phyloP scores from a whole-genome alignment of 2,797 vertebrate genomes.

The Chlorospingus flavigularis region DNA sequence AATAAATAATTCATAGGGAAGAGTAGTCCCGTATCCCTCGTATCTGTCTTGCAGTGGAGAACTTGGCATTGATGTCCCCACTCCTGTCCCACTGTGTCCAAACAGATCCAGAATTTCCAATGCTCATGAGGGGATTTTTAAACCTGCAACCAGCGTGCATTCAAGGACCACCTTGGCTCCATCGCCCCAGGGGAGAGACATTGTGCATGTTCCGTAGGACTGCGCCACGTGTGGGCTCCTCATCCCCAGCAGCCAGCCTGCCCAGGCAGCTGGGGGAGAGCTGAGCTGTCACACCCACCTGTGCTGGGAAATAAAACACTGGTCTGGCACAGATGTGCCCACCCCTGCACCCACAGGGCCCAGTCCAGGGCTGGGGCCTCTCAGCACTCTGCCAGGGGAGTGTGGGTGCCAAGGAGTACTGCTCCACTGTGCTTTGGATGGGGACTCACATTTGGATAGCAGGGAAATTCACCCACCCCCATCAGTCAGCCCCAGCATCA shows the following conservation, averaged over 20 bases:
- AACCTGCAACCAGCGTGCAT: neutral
- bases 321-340: neutral
- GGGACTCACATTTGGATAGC: neutral
- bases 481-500: neutral
- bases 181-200: accelerated
- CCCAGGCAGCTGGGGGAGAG: accelerated
- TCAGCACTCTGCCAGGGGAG: neutral
- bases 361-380: neutral
- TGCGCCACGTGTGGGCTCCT: accelerated
- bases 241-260: accelerated
- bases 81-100: neutral
- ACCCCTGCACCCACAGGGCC: neutral
- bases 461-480: neutral
- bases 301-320: neutral
- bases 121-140: neutral
- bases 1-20: neutral
- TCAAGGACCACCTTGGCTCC: neutral
- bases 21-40: accelerated
- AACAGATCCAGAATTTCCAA: neutral
- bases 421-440: neutral
- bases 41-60: neutral
- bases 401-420: accelerated
- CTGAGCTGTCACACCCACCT: neutral
- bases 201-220: accelerated
- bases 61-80: neutral